Conservation (phyloP, 2,113 vertebrate species). For the Damaliscus lunatus region DNA sequence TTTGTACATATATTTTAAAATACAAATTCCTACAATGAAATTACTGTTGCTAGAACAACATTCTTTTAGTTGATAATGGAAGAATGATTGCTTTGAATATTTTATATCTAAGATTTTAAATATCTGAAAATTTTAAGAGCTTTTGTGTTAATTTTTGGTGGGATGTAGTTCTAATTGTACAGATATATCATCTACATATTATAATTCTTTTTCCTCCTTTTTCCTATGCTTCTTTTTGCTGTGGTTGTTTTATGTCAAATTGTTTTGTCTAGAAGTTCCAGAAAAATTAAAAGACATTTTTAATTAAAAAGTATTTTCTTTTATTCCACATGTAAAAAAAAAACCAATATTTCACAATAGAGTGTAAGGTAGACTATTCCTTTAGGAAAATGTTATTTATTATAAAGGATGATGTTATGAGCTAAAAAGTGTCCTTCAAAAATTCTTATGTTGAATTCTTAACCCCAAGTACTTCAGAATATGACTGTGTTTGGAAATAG, state of each 20-base stretch:
- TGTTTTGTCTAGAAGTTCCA: not conserved
- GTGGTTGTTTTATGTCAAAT: not conserved
- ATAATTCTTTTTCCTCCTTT: not conserved
- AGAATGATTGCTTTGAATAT: not conserved
- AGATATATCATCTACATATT: not conserved
- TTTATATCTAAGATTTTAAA: not conserved
- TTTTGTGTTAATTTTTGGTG: not conserved
- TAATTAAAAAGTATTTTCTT: not conserved
- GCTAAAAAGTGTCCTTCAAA: not conserved
- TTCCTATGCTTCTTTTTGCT: not conserved
- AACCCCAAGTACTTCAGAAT: not conserved
- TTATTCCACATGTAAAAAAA: not conserved
- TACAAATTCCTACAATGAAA: not conserved
- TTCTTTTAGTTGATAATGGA: not conserved
- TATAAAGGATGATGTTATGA: not conserved
- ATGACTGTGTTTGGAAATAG: not conserved
- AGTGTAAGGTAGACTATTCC: not conserved
- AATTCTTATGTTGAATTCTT: not conserved
- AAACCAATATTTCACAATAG: not conserved
- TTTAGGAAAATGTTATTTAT: not conserved
- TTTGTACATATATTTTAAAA: not conserved
- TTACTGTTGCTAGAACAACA: not conserved
- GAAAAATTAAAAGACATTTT: not conserved
- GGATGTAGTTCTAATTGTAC: not conserved
- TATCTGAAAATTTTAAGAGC: not conserved